These are phyloP conservation scores for Lycophotia porphyrea DNA, from an alignment of 2,888 invertebrate genomes.

Conservation along the genomic window DNA sequence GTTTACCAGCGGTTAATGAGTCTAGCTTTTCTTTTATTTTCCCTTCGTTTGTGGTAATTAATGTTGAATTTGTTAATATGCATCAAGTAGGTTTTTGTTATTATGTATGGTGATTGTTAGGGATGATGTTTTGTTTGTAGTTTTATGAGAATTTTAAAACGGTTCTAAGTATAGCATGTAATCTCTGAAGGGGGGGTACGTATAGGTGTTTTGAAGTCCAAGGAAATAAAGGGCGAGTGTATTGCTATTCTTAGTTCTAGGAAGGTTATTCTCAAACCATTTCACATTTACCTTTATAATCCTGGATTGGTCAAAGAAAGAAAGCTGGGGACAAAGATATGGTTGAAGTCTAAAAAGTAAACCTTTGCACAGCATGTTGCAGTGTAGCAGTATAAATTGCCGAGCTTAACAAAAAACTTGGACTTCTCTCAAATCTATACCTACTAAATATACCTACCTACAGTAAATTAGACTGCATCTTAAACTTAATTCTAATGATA, in stretches of 20 bases:
- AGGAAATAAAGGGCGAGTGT: neutral
- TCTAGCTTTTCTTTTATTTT: constrained; percentile 69
- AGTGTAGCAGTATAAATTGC: neutral
- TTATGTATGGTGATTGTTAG: constrained; percentile 20
- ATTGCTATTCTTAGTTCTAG: neutral
- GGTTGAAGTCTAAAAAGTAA: neutral
- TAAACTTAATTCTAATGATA: constrained; percentile 43
- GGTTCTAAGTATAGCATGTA: neutral
- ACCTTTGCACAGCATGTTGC: neutral
- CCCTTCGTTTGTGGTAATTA: constrained; percentile 58
- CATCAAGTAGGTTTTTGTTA: constrained; percentile 51
- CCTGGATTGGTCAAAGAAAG: neutral
- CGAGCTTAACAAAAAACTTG: neutral
- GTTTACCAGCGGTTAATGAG: constrained; percentile 71
- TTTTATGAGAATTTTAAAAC: neutral
- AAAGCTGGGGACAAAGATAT: neutral
- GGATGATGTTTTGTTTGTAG: neutral
- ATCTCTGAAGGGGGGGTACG: neutral
- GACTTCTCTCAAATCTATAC: neutral
- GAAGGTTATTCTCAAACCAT: neutral
- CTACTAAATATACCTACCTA: neutral
- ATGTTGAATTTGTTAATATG: constrained; percentile 58
- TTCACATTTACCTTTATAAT: neutral
- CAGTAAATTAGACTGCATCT: constrained; percentile 39
- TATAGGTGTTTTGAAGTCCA: too few species aligned